A percentile compares a stretch with the other conserved stretches of the same genome.
Evolutionary conservation across 1,140 invertebrate species (phyloP).

Genomic region (Camponotus pennsylvanicus): DNA sequence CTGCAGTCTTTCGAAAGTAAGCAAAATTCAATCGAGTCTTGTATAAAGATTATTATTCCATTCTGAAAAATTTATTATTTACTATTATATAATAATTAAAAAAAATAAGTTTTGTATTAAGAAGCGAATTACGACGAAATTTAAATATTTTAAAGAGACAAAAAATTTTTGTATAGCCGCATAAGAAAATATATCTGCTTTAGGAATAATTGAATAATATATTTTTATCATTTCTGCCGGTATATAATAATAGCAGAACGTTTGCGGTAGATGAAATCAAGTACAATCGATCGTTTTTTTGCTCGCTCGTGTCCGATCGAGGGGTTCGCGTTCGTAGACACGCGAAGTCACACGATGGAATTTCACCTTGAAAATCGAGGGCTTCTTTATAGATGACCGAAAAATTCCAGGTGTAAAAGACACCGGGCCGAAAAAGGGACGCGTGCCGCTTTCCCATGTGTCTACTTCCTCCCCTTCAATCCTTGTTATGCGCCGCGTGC

Average conservation of each 20-base stretch:
- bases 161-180: background rate
- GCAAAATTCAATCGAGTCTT: background rate
- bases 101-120: background rate
- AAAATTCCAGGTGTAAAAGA: slow-evolving; percentile 80
- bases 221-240: background rate
- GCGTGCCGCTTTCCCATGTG: slow-evolving; percentile 84
- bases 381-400: slow-evolving; percentile 68
- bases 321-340: slow-evolving; percentile 52
- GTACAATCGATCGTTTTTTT: slow-evolving; percentile 53
- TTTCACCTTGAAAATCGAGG: slow-evolving; percentile 50
- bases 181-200: background rate
- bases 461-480: slow-evolving; percentile 53
- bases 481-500: slow-evolving; percentile 66
- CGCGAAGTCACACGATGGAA: slow-evolving; percentile 72
- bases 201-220: background rate
- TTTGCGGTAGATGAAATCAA: background rate
- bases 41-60: background rate
- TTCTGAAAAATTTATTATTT: background rate
- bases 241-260: background rate
- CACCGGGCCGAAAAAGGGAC: slow-evolving; percentile 74
- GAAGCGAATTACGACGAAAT: background rate
- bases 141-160: background rate
- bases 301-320: slow-evolving; percentile 42
- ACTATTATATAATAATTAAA: background rate
- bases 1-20: background rate